A percentile compares a stretch with the other conserved stretches of the same genome.
Evolutionary conservation across 2,797 vertebrate species (phyloP).

Genomic region (Melanotaenia nigrans): DNA sequence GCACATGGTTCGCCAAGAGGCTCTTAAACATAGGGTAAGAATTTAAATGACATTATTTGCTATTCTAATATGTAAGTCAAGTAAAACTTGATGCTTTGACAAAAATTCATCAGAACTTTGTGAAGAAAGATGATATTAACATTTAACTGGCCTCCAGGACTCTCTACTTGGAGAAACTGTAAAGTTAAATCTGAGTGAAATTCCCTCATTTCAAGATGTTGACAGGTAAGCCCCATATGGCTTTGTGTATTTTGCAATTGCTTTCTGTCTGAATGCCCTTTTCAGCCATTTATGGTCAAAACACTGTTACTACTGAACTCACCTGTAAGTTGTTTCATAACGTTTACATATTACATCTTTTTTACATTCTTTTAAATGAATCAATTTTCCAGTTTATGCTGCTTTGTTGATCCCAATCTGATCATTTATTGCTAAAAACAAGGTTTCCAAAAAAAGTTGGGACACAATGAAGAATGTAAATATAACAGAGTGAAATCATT

Average conservation of each 20-base stretch:
- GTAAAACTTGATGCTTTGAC: not conserved
- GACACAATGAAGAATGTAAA: too few species aligned
- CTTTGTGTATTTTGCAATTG: not conserved
- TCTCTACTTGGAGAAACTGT: slow-evolving; percentile 66
- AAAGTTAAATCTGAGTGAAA: slow-evolving; percentile 68
- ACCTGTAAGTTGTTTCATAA: not conserved
- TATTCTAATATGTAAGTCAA: not conserved
- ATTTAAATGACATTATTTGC: not conserved
- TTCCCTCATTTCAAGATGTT: slow-evolving; percentile 59
- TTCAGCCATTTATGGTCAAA: not conserved
- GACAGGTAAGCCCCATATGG: slow-evolving; percentile 54
- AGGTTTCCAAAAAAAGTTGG: too few species aligned
- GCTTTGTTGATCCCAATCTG: not conserved
- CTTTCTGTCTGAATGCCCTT: not conserved
- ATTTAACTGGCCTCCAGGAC: slow-evolving; percentile 51
- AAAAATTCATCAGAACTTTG: not conserved
- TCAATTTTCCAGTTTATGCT: not conserved
- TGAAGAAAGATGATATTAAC: not conserved
- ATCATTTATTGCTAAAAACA: not conserved
- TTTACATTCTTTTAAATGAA: not conserved
- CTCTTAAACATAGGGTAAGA: slow-evolving; percentile 89
- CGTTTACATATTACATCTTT: not conserved
- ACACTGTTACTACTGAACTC: not conserved
- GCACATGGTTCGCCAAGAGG: slow-evolving; percentile 93
- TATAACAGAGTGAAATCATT: too few species aligned